Evolutionary conservation across 1,140 invertebrate species (phyloP).

Genomic region (Eriocheir sinensis): DNA sequence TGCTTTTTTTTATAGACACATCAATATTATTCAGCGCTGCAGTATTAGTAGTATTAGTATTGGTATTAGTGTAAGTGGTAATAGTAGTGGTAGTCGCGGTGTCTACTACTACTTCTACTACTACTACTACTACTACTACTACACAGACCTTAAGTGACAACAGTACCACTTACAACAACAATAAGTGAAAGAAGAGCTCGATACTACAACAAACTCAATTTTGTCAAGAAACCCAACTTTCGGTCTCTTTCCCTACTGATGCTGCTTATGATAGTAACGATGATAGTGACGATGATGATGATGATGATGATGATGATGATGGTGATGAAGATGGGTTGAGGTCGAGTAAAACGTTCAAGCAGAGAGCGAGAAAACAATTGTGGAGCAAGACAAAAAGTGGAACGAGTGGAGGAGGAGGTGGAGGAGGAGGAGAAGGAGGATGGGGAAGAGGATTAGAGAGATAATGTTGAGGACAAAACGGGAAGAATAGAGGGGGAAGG

Average conservation of each 20-base stretch:
- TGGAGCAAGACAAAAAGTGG: background rate
- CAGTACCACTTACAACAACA: too few species aligned
- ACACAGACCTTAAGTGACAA: background rate
- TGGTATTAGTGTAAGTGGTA: background rate
- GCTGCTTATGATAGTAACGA: background rate
- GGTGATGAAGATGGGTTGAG: background rate
- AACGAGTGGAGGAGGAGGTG: background rate
- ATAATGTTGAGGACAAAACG: too few species aligned
- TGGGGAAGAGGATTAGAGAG: background rate
- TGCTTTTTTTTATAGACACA: too few species aligned
- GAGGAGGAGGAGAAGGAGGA: constrained; percentile 19
- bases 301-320: background rate
- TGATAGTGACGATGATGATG: background rate
- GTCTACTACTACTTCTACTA: background rate
- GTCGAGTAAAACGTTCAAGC: background rate
- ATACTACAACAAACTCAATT: background rate
- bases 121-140: background rate
- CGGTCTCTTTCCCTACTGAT: too few species aligned
- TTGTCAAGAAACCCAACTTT: too few species aligned
- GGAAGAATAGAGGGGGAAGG: background rate
- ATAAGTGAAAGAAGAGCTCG: too few species aligned
- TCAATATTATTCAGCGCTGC: too few species aligned
- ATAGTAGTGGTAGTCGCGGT: background rate
- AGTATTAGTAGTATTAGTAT: too few species aligned
- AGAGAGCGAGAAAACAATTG: constrained; percentile 3